These are phyloP conservation scores for Tetheella fluctuosa DNA, from an alignment of 2,888 invertebrate species.

Conservation along the genomic window DNA sequence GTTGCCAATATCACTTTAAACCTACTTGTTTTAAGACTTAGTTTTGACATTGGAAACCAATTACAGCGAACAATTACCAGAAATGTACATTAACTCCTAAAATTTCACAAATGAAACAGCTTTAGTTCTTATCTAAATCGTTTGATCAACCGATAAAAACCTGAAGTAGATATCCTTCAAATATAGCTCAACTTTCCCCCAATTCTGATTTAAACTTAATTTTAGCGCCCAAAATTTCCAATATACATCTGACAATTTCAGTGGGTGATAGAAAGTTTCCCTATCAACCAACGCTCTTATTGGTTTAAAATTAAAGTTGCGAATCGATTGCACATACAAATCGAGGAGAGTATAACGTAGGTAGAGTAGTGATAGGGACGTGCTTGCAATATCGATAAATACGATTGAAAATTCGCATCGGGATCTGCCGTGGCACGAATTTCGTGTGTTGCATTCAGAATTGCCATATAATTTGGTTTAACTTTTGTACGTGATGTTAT, in stretches of 20 bases:
- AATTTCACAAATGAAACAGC: neutral
- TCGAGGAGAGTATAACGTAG: slow-evolving; percentile 35
- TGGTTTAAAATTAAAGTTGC: slow-evolving; percentile 15
- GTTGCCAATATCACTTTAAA: neutral
- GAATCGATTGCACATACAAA: slow-evolving; percentile 24
- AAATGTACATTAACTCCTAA: neutral
- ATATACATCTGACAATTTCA: slow-evolving; percentile 13
- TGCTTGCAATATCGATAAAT: slow-evolving; percentile 59
- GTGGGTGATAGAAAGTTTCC: slow-evolving; percentile 40
- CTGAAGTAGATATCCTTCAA: neutral
- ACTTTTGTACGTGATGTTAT: slow-evolving; percentile 22
- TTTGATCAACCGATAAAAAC: too few relatives aligned
- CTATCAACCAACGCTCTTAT: slow-evolving; percentile 26
- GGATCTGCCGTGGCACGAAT: slow-evolving; percentile 52
- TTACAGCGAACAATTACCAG: neutral
- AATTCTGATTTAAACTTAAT: neutral
- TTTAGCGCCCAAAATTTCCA: neutral
- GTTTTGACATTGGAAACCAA: neutral
- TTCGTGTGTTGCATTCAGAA: slow-evolving; percentile 56
- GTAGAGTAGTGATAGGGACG: slow-evolving; percentile 57
- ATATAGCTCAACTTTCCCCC: neutral
- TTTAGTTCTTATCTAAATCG: neutral
- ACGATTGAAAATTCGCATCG: slow-evolving; percentile 46
- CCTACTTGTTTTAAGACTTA: neutral
- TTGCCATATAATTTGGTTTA: slow-evolving; percentile 18